Conservation (phyloP, 2,888 invertebrate genomes). For the Lasioglossum figueresi region DNA sequence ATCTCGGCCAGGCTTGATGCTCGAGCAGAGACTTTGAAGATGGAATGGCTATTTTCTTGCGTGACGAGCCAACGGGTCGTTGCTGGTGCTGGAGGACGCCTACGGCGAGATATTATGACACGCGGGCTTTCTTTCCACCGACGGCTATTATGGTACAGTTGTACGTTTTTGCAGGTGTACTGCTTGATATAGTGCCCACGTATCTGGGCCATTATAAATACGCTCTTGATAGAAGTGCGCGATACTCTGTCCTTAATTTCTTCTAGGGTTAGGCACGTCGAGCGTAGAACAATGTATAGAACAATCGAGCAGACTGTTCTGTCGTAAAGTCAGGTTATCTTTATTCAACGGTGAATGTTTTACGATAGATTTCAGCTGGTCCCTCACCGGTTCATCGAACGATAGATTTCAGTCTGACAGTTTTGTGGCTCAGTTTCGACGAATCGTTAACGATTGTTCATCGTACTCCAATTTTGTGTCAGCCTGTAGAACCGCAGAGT, state of each 20-base stretch:
- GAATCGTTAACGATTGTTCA: not conserved
- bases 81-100: not conserved
- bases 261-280: not conserved
- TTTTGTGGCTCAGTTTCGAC: not conserved
- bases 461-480: not conserved
- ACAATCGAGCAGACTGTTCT: not conserved
- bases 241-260: not conserved
- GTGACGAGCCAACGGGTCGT: not conserved
- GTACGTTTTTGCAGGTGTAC: not conserved
- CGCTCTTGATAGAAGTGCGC: not conserved
- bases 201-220: not conserved
- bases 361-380: too few relatives aligned
- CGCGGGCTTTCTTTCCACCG: not conserved
- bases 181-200: not conserved
- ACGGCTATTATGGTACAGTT: not conserved
- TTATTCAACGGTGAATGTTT: not conserved
- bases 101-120: conserved; percentile 6
- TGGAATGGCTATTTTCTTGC: conserved; percentile 3
- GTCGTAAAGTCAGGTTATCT: not conserved
- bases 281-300: not conserved
- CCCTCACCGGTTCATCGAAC: too few relatives aligned
- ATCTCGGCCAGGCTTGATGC: not conserved
- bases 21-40: not conserved
- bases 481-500: not conserved
- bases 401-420: too few relatives aligned